Evolutionary conservation across 2,888 invertebrate genomes (phyloP), one percentile per base, ranked within the genome.

Genomic region (Platycheirus rosarum): DNA sequence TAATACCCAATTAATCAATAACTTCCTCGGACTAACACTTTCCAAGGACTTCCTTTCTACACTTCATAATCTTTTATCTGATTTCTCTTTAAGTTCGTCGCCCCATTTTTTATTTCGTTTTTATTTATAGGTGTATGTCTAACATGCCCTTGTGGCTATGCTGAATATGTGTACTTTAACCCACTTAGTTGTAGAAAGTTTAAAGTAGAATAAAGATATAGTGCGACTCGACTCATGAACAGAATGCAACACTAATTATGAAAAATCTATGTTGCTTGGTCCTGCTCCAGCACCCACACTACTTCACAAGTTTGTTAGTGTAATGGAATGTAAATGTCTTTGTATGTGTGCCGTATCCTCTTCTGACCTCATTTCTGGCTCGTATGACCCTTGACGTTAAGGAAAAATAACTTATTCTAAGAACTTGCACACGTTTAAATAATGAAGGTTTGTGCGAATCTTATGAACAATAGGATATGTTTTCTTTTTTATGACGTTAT

Each of bases 221-320:
- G 62, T 16, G 53, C 3, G 8, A 8, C n/a, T n/a, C n/a, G n/a
- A n/a, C n/a, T n/a, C 11, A 35, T 63, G 53, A 46, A 51, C 42
- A 71, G 63, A 71, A 71, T 71, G 37, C 51, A 71, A 63, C 63
- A 71, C 71, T 71, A 71, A 71, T 71, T 71, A 71, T 71, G 51
- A 71, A 71, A 71, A 63, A 71, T 71, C 71, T 63, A 35, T 71
- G 70, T 62, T 8, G 35, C 6, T 26, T 26, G 26, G n/a, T n/a
- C n/a, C 26, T 26, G 35, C 3, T 11, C 8, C n/a, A 35, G 49
- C 32, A 62, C n/a, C n/a, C n/a, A 71, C 63, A 51, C 53, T 63
- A 63, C 62, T 53, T 71, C 37, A 63, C 23, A 53, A 71, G 62
- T 63, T 71, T 71, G 63, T 35, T 44, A 13, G 63, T 71, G 53